Evolutionary conservation across 1,140 invertebrate species (phyloP), one percentile per base, ranked within the genome.

Genomic region (Sycophaga agraensis): DNA sequence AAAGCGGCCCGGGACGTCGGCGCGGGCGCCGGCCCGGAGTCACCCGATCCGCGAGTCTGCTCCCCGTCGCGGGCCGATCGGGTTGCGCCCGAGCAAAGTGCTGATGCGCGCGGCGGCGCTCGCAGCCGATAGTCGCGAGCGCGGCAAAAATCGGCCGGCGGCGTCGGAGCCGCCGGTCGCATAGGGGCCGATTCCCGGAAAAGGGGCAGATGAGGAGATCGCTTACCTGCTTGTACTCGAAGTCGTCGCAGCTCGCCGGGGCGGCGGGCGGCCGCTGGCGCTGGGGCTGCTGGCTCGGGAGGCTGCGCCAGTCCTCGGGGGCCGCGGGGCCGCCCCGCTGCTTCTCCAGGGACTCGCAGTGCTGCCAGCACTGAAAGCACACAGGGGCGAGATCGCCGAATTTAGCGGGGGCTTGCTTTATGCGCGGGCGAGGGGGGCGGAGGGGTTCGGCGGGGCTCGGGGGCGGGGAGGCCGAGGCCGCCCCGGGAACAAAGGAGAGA

Each of bases 321-420:
- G 88, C 76, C 53, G 55, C 83, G 87, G 84, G 75, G 86, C 87
- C 21, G 87, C 83, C 84, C 80, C 86, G 90, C 76, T 89, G 88
- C 54, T 87, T 88, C 77, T 90, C 87, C 63, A 91, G 83, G 48
- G 86, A 77, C 73, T 90, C 88, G 82, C 89, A 91, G 73, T 87
- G 87, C 75, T 89, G 85, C 89, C 89, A 91, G 75, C 89, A 91
- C 89, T 91, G 86, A 58, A 88, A 89, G 78, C 83, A 67, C 60
- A 77, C 53, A 63, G 59, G 21, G 37, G 46, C 19, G 17, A 37
- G n/a, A 17, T 35, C 31, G 24, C 26, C 39, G 22, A 60, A 60
- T 54, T 60, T 60, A 60, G 57, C 22, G 5, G 26, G 28, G 24
- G 19, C 37, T 50, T 4, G 4, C 28, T 31, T 50, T 43, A 54